phyloP scores from a whole-genome alignment of 2,888 invertebrate species.

The Dryobota labecula region DNA sequence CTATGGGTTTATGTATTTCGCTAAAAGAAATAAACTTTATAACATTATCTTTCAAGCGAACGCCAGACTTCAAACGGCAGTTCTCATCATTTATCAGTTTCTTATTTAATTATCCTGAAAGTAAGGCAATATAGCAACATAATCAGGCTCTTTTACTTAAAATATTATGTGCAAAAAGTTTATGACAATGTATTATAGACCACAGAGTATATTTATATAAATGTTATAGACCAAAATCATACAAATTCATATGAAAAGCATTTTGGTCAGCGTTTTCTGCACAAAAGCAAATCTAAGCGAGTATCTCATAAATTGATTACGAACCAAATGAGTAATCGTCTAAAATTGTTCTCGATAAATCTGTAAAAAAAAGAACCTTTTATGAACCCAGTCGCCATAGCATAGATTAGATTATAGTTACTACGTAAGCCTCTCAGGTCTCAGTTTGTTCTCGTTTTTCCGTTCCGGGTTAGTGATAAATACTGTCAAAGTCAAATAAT shows the following conservation, averaged over 20 bases:
- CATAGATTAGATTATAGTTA: neutral
- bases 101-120: neutral
- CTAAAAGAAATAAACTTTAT: slow-evolving; percentile 8
- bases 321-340: too few species aligned
- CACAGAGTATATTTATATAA: too few species aligned
- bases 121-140: neutral
- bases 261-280: neutral
- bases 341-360: neutral
- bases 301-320: neutral
- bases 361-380: neutral
- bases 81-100: slow-evolving; percentile 38
- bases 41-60: slow-evolving; percentile 29
- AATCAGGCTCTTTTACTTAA: neutral
- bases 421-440: neutral
- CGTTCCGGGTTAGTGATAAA: neutral
- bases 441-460: neutral
- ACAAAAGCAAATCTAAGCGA: neutral
- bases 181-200: neutral
- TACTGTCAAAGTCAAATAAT: too few species aligned
- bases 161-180: neutral
- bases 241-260: neutral
- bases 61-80: slow-evolving; percentile 27
- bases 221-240: neutral
- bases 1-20: too few species aligned
- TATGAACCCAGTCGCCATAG: neutral